Evolutionary conservation across 2,888 invertebrate species (phyloP), one percentile per base, ranked within the genome.

Genomic region (Cephus nigrinus): DNA sequence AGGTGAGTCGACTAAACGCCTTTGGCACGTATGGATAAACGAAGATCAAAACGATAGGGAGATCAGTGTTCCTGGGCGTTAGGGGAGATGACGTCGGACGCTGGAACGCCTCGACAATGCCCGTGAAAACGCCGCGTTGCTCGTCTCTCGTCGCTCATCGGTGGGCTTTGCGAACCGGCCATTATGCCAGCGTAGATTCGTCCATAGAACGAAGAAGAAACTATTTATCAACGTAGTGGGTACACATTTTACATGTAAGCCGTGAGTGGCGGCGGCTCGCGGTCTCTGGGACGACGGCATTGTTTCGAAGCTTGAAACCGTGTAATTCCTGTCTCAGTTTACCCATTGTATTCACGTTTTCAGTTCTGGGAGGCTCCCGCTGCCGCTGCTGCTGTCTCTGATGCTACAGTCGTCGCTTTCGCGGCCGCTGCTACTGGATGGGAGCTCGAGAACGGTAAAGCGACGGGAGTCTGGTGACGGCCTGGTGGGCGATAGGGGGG

Each of bases 161-260:
- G 23, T 55, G 55, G 55, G 55, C 55, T 55, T 55, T 55, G 55
- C 55, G 55, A 55, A 55, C 55, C 2, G 55, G 55, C 55, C 55
- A 55, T 55, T 55, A 55, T 55, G 23, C 55, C 55, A 55, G 55
- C 23, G 55, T 55, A 55, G 55, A 55, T 55, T 55, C 55, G 55
- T 55, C 4, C 55, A 55, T 55, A 55, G 55, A 85, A 81, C 82
- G 82, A 81, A 82, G 82, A 80, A 80, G 82, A 80, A 79, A 83
- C 84, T 84, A 85, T 87, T 87, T 86, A 86, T 87, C 85, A 86
- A 84, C 78, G 79, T 79, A 74, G 77, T 72, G 74, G 76, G 78
- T 80, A 80, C 83, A 80, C 85, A 82, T 83, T 83, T 82, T 80
- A 81, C 75, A 68, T 77, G 80, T 86, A 86, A 87, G 86, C 86